Percentiles rank a stretch among this genome's conserved stretches.
phyloP scores from a whole-genome alignment of 2,113 vertebrate species.

The Salvelinus fontinalis region DNA sequence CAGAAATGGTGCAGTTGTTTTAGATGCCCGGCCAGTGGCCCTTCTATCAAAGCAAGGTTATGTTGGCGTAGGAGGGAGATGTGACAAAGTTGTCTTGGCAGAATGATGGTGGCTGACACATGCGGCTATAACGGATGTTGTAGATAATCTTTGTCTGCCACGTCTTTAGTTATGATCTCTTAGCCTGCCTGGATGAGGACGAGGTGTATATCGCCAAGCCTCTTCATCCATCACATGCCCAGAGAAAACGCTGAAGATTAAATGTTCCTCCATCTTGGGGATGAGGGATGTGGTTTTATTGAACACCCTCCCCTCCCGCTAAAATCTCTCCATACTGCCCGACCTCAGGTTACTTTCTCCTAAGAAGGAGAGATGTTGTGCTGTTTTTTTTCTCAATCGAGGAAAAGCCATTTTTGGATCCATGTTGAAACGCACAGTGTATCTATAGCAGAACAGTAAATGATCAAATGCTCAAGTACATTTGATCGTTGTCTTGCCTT shows the following conservation, averaged over 20 bases:
- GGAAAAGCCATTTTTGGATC: no score
- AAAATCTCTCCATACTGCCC: not conserved
- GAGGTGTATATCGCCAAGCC: conserved; percentile 53
- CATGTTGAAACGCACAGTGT: no score
- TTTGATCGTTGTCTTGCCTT: no score
- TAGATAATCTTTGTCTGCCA: conserved; percentile 61
- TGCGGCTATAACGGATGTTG: conserved; percentile 58
- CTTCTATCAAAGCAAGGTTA: conserved; percentile 62
- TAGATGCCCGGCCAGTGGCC: conserved; percentile 59
- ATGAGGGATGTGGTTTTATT: conserved; percentile 65
- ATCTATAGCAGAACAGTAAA: no score
- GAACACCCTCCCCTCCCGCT: conserved; percentile 34
- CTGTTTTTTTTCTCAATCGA: no score
- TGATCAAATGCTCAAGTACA: no score
- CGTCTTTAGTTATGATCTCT: conserved; percentile 67
- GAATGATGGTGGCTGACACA: conserved; percentile 69
- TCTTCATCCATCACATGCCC: conserved; percentile 64
- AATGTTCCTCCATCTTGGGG: conserved; percentile 58
- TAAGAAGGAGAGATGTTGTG: no score
- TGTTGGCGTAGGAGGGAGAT: conserved; percentile 56
- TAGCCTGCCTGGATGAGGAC: conserved; percentile 54
- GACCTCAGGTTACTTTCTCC: conserved; percentile 27
- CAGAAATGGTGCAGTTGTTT: conserved; percentile 42
- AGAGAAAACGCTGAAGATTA: conserved; percentile 63
- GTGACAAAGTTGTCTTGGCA: conserved; percentile 69